Conservation (phyloP, 2,797 vertebrate species). For the Sebastes elongatus region DNA sequence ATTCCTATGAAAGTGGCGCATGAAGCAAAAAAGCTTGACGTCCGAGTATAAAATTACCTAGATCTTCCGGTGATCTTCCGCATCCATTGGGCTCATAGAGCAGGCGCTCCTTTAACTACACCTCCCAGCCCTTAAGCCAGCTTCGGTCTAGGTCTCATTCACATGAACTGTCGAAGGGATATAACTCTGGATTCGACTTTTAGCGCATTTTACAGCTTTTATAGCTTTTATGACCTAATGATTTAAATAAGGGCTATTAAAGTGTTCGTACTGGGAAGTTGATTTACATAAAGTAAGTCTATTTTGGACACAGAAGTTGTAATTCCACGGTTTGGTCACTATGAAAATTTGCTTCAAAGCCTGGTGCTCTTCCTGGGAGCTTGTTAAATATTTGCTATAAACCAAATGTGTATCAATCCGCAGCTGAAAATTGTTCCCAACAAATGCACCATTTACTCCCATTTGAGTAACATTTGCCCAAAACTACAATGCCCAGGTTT, state of each 20-base stretch:
- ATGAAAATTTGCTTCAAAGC: background rate
- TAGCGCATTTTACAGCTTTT: background rate
- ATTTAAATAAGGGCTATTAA: background rate
- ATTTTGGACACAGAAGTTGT: background rate
- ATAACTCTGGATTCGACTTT: background rate
- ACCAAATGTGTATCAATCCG: background rate
- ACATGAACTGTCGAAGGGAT: background rate
- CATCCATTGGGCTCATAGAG: background rate
- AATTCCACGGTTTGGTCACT: background rate
- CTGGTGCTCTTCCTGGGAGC: accelerated
- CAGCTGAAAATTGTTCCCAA: background rate
- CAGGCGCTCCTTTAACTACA: background rate
- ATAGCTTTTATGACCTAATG: background rate
- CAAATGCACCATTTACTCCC: background rate
- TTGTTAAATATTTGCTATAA: background rate
- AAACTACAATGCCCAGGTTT: background rate
- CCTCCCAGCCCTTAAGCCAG: background rate
- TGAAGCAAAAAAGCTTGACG: background rate
- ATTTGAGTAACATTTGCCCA: background rate
- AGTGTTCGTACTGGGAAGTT: background rate
- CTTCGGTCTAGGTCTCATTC: too few species aligned
- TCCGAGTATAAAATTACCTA: background rate
- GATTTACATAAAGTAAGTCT: background rate
- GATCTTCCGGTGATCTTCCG: background rate
- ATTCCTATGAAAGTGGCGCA: background rate